phyloP scores from a whole-genome alignment of 2,797 vertebrate genomes.

The Otus scops region DNA sequence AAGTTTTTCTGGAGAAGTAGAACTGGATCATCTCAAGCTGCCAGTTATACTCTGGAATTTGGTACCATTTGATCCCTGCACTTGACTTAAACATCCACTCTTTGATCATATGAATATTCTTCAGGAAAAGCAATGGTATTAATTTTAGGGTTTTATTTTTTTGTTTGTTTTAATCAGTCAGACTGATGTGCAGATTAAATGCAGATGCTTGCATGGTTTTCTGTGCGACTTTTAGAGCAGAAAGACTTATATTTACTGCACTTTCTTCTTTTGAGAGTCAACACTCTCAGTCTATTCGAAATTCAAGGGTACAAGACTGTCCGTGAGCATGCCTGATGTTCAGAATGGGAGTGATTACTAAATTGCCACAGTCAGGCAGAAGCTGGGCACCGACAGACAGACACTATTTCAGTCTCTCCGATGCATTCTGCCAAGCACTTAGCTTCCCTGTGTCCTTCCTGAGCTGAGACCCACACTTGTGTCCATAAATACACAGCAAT shows the following conservation, averaged over 20 bases:
- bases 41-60: slow-evolving; percentile 23
- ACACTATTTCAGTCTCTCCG: not conserved
- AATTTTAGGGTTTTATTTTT: not conserved
- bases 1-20: not conserved
- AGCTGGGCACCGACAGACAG: not conserved
- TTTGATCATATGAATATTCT: slow-evolving; percentile 60
- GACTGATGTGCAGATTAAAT: slow-evolving; percentile 53
- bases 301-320: not conserved
- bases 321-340: not conserved
- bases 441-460: not conserved
- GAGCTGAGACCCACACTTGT: not conserved
- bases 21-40: not conserved
- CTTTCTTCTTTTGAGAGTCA: not conserved
- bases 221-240: slow-evolving; percentile 28
- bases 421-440: not conserved
- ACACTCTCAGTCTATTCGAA: not conserved
- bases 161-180: slow-evolving; percentile 39
- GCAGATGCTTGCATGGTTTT: slow-evolving; percentile 53
- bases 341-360: not conserved
- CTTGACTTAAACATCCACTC: slow-evolving; percentile 51
- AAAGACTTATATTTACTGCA: slow-evolving; percentile 24
- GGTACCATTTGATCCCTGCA: slow-evolving; percentile 52
- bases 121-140: slow-evolving; percentile 40
- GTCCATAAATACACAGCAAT: slow-evolving; percentile 34
- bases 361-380: not conserved